phyloP scores from a whole-genome alignment of 2,888 invertebrate genomes.

The Atrina japonica region DNA sequence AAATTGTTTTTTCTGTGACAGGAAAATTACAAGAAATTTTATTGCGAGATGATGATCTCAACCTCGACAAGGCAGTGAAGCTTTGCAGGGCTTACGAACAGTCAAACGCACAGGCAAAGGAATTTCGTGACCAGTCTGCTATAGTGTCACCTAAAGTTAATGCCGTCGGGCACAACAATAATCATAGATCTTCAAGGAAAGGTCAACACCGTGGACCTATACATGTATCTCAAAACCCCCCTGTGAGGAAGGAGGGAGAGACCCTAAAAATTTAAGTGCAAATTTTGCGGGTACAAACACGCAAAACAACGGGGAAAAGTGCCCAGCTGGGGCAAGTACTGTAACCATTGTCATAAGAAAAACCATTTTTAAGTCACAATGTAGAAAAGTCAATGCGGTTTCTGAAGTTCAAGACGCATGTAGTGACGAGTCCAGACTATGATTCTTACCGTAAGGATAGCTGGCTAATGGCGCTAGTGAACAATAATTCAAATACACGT shows the following conservation, averaged over 20 bases:
- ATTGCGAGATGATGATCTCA: constrained; percentile 19
- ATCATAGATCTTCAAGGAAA: background rate
- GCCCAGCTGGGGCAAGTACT: constrained; percentile 52
- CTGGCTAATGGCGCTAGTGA: no score
- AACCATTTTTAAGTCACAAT: constrained; percentile 57
- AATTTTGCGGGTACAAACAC: constrained; percentile 49
- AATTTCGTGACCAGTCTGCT: constrained; percentile 13
- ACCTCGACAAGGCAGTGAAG: constrained; percentile 20
- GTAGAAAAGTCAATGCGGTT: no score
- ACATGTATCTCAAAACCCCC: background rate
- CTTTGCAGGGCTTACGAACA: constrained; percentile 30
- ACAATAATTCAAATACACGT: no score
- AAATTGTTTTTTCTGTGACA: constrained; percentile 19
- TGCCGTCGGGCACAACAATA: background rate
- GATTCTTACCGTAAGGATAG: no score
- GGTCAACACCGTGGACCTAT: no score
- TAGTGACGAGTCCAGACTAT: no score
- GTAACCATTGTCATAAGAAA: constrained; percentile 39
- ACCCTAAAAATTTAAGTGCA: no score
- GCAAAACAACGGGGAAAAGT: constrained; percentile 41
- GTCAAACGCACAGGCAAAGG: constrained; percentile 20
- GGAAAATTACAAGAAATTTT: constrained; percentile 34
- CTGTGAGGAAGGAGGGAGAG: no score
- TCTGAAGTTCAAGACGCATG: no score
- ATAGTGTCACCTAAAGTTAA: no score